These are phyloP conservation scores for Clanis bilineata DNA, from an alignment of 2,888 invertebrate genomes.

Conservation along the genomic window DNA sequence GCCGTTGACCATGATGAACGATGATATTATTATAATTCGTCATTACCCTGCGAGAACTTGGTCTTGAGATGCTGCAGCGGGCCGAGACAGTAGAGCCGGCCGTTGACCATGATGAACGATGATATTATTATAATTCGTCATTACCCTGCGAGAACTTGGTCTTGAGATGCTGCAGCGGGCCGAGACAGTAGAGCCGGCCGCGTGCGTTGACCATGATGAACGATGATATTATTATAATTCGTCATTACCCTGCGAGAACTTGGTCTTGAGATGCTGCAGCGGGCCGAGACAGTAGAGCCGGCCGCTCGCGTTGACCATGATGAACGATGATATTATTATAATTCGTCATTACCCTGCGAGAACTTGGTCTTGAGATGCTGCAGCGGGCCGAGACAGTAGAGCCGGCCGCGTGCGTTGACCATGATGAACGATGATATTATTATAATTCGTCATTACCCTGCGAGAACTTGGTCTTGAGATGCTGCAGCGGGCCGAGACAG, in stretches of 20 bases:
- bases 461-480: conserved; percentile 87
- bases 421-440: conserved; percentile 89
- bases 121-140: too few relatives aligned
- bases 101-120: conserved; percentile 92
- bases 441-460: too few relatives aligned
- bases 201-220: conserved; percentile 92
- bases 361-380: conserved; percentile 85
- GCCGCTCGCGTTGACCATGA: conserved; percentile 93
- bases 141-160: conserved; percentile 85
- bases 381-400: conserved; percentile 86
- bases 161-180: conserved; percentile 85
- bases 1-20: conserved; percentile 91
- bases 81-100: conserved; percentile 85
- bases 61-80: conserved; percentile 85
- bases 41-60: conserved; percentile 83
- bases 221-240: too few relatives aligned
- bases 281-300: conserved; percentile 85
- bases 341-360: conserved; percentile 73
- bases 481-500: conserved; percentile 84
- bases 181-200: conserved; percentile 83
- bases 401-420: conserved; percentile 90
- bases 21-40: too few relatives aligned
- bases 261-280: conserved; percentile 84
- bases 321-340: conserved; percentile 86
- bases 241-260: conserved; percentile 84